Evolutionary conservation across 2,797 vertebrate species (phyloP), one percentile per base, ranked within the genome.

Genomic region (Megalops cyprinoides): DNA sequence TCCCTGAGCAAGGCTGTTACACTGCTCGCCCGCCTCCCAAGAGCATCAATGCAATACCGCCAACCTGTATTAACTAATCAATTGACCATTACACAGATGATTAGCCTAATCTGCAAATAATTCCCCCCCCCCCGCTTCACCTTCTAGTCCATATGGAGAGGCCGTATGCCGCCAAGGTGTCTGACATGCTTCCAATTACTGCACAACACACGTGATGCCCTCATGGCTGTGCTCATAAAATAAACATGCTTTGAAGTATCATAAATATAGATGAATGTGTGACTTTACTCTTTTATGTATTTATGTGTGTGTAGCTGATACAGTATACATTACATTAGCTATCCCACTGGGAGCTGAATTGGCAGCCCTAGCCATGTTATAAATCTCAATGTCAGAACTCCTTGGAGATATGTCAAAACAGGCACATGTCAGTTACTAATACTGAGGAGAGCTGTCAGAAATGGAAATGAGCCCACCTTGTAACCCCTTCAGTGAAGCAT

Each of bases 71-170:
- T 44, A 37, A 31, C 60, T 34, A 42, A 71, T n/a, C 67, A 71
- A 44, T 71, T 71, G 37, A 23, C 67, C 10, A 2, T 44, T 71
- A 71, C 39, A 23, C 37, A 71, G 18, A 42, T 71, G 37, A 71
- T 71, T 71, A 23, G 37, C 44, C 44, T 71, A 71, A 71, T 71
- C 18, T 42, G 39, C 4, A 20, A 71, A 20, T 71, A 44, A 71
- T 42, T 71, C 37, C 20, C 37, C 37, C 34, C 62, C 6, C 39
- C 15, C 28, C 37, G 60, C 15, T 37, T 37, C 60, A 65, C 31
- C 23, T 42, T n/a, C 67, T 67, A 1, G 20, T 71, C 67, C 67
- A 71, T 71, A 71, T 44, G 67, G 67, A 42, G 37, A 20, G n/a
- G 37, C 37, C 67, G 44, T 71, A 39, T 44, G 67, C 37, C 39